Conservation (phyloP, 2,797 vertebrate species). For the Austrolebias charrua region DNA sequence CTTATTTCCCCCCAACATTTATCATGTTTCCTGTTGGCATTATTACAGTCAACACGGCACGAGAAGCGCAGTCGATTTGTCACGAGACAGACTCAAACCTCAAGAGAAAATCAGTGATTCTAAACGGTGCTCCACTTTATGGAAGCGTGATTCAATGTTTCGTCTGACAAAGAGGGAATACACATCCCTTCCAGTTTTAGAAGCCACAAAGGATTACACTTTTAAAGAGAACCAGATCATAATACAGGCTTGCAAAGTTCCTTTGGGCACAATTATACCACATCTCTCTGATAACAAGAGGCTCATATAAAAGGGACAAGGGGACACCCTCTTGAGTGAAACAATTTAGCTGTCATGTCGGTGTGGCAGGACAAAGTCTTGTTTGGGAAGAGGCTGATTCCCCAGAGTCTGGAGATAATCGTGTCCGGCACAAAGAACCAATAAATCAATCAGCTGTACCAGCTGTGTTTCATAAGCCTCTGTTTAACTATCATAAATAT, state of each 20-base stretch:
- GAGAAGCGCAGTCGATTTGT: conserved; percentile 37
- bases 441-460: conserved; percentile 95
- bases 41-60: conserved; percentile 43
- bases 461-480: conserved; percentile 81
- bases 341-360: conserved; percentile 84
- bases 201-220: conserved; percentile 69
- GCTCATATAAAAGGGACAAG: conserved; percentile 66
- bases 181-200: conserved; percentile 55
- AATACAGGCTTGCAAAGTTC: conserved; percentile 76
- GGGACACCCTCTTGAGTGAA: conserved; percentile 78
- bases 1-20: conserved; percentile 42
- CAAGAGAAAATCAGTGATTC: conserved; percentile 64
- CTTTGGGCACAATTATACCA: conserved; percentile 76
- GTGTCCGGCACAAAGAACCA: conserved; percentile 84
- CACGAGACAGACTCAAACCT: conserved; percentile 59
- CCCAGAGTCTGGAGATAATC: conserved; percentile 87
- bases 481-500: conserved; percentile 80
- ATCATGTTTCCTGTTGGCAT: conserved; percentile 46
- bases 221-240: conserved; percentile 68
- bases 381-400: conserved; percentile 82
- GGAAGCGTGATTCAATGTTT: conserved; percentile 60
- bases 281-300: conserved; percentile 72
- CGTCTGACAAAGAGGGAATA: conserved; percentile 64
- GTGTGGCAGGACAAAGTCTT: conserved; percentile 83
- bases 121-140: conserved; percentile 73